Conservation (phyloP, 2,113 vertebrate genomes). For the Prionailurus viverrinus region DNA sequence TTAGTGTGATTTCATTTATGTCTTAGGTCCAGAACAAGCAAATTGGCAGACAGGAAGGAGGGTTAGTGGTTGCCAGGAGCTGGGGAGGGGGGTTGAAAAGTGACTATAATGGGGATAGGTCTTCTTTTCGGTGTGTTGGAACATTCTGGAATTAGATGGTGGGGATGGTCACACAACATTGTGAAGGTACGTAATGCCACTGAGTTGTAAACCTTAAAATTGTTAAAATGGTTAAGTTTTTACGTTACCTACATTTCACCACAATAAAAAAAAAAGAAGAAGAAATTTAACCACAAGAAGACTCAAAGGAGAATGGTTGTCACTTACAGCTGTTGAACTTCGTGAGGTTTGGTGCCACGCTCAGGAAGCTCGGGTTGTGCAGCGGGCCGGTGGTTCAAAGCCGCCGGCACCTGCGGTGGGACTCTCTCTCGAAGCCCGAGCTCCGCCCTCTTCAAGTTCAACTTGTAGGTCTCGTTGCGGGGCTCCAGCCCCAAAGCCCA, state of each 20-base stretch:
- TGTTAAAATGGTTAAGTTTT: background rate
- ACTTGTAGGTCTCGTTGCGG: background rate
- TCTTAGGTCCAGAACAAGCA: background rate
- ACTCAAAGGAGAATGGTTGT: background rate
- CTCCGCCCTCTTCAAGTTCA: background rate
- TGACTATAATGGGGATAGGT: background rate
- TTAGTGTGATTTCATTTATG: background rate
- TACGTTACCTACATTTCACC: background rate
- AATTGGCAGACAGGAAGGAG: background rate
- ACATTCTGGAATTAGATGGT: background rate
- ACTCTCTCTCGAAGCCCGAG: background rate
- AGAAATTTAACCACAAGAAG: background rate
- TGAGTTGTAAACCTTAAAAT: background rate
- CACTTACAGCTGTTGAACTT: background rate
- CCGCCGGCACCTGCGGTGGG: background rate
- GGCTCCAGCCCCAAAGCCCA: background rate
- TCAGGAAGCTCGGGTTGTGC: background rate
- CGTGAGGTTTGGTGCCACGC: background rate
- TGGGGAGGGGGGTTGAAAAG: background rate
- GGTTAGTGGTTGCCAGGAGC: background rate
- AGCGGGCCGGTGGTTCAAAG: background rate
- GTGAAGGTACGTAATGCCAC: background rate
- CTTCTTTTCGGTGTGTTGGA: background rate
- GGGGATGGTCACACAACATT: background rate
- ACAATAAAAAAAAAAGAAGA: background rate